Conservation (phyloP, 2,888 invertebrate genomes). For the Sphinx pinastri region DNA sequence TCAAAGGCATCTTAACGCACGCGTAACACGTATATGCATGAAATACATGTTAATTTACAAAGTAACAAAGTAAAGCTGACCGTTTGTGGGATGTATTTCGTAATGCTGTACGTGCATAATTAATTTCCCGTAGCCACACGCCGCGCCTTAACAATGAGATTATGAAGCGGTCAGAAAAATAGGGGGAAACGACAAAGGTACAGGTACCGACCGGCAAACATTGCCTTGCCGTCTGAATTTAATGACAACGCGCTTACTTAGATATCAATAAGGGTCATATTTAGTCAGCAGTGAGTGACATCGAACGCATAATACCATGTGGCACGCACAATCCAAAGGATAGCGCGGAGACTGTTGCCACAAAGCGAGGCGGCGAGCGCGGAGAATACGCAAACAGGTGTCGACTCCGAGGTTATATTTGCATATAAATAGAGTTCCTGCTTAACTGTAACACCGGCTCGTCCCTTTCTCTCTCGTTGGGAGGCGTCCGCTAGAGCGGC, state of each 20-base stretch:
- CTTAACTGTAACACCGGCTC: slow-evolving; percentile 81
- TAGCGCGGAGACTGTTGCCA: slow-evolving; percentile 73
- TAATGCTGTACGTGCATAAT: slow-evolving; percentile 39
- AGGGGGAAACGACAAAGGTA: slow-evolving; percentile 47
- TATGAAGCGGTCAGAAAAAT: slow-evolving; percentile 49
- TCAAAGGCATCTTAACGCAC: slow-evolving; percentile 19
- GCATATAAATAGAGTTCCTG: slow-evolving; percentile 85
- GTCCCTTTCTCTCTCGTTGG: slow-evolving; percentile 75
- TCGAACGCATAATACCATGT: neutral
- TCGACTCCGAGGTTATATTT: slow-evolving; percentile 83
- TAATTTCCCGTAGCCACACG: slow-evolving; percentile 51
- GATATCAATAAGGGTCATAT: slow-evolving; percentile 45
- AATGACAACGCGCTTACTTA: slow-evolving; percentile 21
- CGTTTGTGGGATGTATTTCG: slow-evolving; percentile 33
- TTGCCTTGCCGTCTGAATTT: slow-evolving; percentile 1
- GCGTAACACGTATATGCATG: slow-evolving; percentile 16
- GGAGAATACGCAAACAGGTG: slow-evolving; percentile 84
- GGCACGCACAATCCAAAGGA: slow-evolving; percentile 58
- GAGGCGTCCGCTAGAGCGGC: slow-evolving; percentile 62
- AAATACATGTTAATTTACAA: slow-evolving; percentile 18
- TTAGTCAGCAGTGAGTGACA: slow-evolving; percentile 30
- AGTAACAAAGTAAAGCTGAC: slow-evolving; percentile 12
- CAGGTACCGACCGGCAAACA: slow-evolving; percentile 46
- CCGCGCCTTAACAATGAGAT: slow-evolving; percentile 48
- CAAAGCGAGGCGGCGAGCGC: slow-evolving; percentile 72